These are phyloP conservation scores for Allacma fusca DNA, from an alignment of 2,888 invertebrate genomes.

Conservation along the genomic window DNA sequence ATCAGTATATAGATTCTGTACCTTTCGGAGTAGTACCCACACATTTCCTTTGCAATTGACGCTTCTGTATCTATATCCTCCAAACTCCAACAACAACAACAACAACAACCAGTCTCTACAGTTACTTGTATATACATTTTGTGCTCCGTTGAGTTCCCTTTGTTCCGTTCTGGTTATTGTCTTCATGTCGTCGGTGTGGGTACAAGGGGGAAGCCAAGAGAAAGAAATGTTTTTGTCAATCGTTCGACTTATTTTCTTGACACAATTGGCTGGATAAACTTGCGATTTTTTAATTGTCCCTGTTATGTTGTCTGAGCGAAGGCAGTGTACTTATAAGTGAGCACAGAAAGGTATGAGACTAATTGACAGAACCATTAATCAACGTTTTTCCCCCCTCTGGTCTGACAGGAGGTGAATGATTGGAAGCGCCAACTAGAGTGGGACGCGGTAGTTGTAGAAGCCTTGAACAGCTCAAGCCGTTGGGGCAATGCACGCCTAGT, in stretches of 20 bases:
- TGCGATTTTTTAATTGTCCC: too few relatives aligned
- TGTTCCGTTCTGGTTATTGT: conserved; percentile 6
- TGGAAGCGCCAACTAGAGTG: conserved; percentile 48
- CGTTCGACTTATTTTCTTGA: neutral
- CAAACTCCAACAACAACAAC: too few relatives aligned
- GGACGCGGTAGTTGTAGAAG: conserved; percentile 46
- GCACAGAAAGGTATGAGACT: too few relatives aligned
- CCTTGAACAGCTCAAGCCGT: conserved; percentile 40
- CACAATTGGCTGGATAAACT: neutral
- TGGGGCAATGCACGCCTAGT: conserved; percentile 42
- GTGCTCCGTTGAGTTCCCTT: conserved; percentile 9
- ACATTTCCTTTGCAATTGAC: too few relatives aligned
- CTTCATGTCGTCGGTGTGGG: neutral
- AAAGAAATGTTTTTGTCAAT: neutral
- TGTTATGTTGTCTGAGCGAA: too few relatives aligned
- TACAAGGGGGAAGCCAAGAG: neutral
- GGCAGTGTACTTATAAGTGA: too few relatives aligned
- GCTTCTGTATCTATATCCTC: too few relatives aligned
- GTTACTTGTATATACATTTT: too few relatives aligned
- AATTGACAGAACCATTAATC: neutral
- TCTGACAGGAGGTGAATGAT: conserved; percentile 48
- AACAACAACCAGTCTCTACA: too few relatives aligned
- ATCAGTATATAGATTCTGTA: too few relatives aligned
- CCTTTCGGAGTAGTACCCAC: too few relatives aligned
- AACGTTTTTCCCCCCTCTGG: neutral